Base-by-base conservation (phyloP, 2,888 invertebrate genomes). In the Spisula solida region DNA sequence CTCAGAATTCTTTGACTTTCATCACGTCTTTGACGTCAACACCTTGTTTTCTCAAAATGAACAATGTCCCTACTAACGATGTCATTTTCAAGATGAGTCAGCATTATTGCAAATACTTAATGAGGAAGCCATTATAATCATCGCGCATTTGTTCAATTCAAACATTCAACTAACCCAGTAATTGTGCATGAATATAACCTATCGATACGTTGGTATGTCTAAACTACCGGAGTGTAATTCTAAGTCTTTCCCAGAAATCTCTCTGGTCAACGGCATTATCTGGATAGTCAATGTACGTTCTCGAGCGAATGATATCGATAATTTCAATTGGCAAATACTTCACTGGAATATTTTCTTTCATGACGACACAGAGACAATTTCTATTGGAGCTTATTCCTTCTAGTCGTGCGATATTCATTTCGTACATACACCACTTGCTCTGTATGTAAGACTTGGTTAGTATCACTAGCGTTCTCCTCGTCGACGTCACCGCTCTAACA, bases 371-470 rank as follows among this genome's bases (percentile, higher is more conserved):
- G 8, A 91, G 81, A 2, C 89, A 70, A 29, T 60, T 87, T 86
- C 91, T 78, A 5, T 78, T 83, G 10, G 87, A 83, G 41, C 85
- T 80, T 1, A 85, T 55, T n/a, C 82, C 81, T 81, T 89, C 88
- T 56, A 87, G 70, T 12, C 83, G 48, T 0, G 87, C 91, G 34
- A 91, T 91, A 25, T 89, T 87, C 56, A 91, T 66, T 80, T 91
- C 91, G 34, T 91, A 91, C 87, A 87, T 85, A 55, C 91, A 91
- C 91, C 89, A 91, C 83, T 89, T 80, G 82, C 91, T 87, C 14
- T 47, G 16, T 1, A 89, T 79, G 66, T 83, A 87, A 16, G 60
- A 41, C 18, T 12, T 41, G 4, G 89, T 84, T 2, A 89, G 18
- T 34, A 89, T 75, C 56, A 86, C 81, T 25, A 89, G 55, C 41